Base-by-base conservation (phyloP, 2,113 vertebrate species). In the Laticauda colubrina region DNA sequence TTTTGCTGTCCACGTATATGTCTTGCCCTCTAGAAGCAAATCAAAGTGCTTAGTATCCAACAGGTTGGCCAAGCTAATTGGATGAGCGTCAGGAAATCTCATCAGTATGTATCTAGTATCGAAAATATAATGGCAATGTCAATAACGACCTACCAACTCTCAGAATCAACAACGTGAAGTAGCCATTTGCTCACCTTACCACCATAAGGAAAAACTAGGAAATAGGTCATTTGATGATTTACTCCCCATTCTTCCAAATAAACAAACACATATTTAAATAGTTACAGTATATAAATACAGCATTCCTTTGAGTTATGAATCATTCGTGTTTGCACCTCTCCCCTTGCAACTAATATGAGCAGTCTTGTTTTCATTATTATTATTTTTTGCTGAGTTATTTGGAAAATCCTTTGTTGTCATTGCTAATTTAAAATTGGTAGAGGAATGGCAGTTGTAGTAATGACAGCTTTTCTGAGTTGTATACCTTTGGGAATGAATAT, bases 361-460 rank as follows among this genome's bases (percentile, higher is more conserved):
- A 29, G 45, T 3, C 24, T 90, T 75, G 26, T 26, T 89, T 92
- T 88, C 26, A n/a, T 39, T 57, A 24, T 21, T 34, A 10, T 81
- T 85, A 34, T 48, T 43, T 85, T 91, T 94, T 94, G 85, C 89
- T 90, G 91, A 94, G 85, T 92, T 88, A n/a, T 90, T 94, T 91
- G 51, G 57, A 92, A 94, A 92, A n/a, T 29, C 29, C 53, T 81
- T 90, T 90, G 75, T 64, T 75, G 81, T 87, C 39, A 87, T 92
- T 90, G 56, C 54, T 53, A 21, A 85, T 64, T 88, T 90, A 53
- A 11, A 81, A 39, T 86, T 57, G n/a, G 53, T 57, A 69, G 85
- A 81, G 54, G 87, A 90, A n/a, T 81, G 24, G 91, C 88, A 81
- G 18, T 88, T 90, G 81, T 81, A 92, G 39, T 51, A 85, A 69